Evolutionary conservation across 2,888 invertebrate genomes (phyloP).

Genomic region (Coleophora deauratella): DNA sequence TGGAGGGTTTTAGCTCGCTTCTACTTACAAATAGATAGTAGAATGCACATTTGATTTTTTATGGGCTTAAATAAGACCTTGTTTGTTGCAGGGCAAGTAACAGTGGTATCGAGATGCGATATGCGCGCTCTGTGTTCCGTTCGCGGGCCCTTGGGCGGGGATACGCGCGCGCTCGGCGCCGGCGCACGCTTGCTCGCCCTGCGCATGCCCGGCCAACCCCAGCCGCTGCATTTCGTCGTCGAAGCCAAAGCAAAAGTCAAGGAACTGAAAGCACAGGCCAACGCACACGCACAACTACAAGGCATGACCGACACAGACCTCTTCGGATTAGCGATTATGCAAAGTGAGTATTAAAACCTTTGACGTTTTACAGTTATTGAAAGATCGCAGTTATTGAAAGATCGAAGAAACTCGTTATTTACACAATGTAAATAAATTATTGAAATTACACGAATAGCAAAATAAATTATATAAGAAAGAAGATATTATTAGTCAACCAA

Average conservation of each 20-base stretch:
- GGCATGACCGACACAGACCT: constrained; percentile 89
- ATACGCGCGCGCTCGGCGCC: constrained; percentile 77
- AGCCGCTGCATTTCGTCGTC: constrained; percentile 70
- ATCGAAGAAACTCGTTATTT: not conserved
- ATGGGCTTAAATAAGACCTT: not conserved
- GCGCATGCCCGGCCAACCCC: constrained; percentile 74
- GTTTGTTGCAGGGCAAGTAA: constrained; percentile 59
- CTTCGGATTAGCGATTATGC: constrained; percentile 88
- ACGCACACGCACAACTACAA: constrained; percentile 84
- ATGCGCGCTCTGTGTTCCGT: constrained; percentile 87
- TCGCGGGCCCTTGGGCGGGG: constrained; percentile 88
- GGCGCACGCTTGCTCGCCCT: constrained; percentile 78
- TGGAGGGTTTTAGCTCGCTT: no score
- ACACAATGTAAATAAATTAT: no score
- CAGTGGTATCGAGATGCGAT: constrained; percentile 75
- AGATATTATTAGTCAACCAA: no score
- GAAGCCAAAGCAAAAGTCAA: constrained; percentile 89
- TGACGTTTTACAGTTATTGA: no score
- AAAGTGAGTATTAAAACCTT: constrained; percentile 75
- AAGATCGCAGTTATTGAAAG: not conserved
- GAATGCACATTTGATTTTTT: no score
- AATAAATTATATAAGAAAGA: no score
- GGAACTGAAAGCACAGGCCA: constrained; percentile 87
- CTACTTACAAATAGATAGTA: no score
- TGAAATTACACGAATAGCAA: no score